Conservation (phyloP, 2,888 invertebrate genomes). For the Julus scandinavius region DNA sequence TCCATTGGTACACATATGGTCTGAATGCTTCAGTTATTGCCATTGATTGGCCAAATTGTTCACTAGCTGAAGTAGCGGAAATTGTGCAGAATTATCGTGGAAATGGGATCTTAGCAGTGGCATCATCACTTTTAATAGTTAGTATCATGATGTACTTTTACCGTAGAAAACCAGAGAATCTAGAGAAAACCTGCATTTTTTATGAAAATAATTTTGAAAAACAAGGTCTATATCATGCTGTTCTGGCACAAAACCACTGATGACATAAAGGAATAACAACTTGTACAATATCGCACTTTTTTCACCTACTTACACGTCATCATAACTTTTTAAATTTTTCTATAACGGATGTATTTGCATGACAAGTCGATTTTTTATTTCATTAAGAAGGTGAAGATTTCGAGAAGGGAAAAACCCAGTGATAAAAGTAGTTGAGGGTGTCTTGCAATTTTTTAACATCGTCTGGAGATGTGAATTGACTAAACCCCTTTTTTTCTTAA, state of each 20-base stretch:
- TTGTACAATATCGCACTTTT: too few relatives aligned
- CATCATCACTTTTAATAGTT: neutral
- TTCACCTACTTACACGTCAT: too few relatives aligned
- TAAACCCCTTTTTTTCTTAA: neutral
- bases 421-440: neutral
- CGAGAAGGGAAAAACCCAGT: neutral
- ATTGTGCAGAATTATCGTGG: neutral
- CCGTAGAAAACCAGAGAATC: too few relatives aligned
- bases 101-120: neutral
- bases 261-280: too few relatives aligned
- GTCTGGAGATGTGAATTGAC: neutral
- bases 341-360: neutral
- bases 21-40: neutral
- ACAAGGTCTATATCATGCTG: too few relatives aligned
- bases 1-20: neutral
- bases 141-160: neutral
- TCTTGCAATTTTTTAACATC: neutral
- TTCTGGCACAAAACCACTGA: too few relatives aligned
- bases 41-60: conserved; percentile 17
- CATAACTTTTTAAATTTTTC: too few relatives aligned
- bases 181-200: too few relatives aligned
- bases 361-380: neutral
- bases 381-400: neutral
- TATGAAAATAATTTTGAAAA: too few relatives aligned
- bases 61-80: neutral